Conservation (phyloP, 2,888 invertebrate genomes). For the Acanthosepion esculentum region DNA sequence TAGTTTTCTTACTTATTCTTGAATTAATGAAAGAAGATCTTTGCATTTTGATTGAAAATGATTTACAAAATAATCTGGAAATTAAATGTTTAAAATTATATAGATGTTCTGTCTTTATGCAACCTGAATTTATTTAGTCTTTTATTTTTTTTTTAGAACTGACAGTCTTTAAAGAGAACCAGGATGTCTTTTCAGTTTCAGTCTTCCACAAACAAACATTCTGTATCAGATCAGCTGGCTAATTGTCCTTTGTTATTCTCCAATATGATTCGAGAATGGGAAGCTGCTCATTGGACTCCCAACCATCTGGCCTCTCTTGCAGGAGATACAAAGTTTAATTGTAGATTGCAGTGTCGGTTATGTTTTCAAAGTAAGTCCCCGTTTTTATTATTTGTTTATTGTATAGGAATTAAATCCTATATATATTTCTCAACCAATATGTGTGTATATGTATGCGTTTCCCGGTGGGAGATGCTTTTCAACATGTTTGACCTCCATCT, state of each 20-base stretch:
- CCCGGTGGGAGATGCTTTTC: too few relatives aligned
- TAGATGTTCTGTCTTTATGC: neutral
- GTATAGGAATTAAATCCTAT: neutral
- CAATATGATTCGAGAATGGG: slow-evolving; percentile 59
- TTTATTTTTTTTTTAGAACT: neutral
- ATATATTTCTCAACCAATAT: too few relatives aligned
- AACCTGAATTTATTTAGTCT: neutral
- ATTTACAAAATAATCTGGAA: too few relatives aligned
- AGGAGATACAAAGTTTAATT: slow-evolving; percentile 57
- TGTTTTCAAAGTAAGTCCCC: slow-evolving; percentile 37
- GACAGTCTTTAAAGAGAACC: neutral
- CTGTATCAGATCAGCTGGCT: neutral
- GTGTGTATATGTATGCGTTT: too few relatives aligned
- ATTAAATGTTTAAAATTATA: neutral
- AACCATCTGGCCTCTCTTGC: slow-evolving; percentile 58
- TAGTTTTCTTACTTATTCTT: too few relatives aligned
- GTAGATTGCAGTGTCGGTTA: slow-evolving; percentile 61
- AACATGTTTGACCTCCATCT: too few relatives aligned
- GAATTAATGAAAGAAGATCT: too few relatives aligned
- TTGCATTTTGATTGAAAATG: too few relatives aligned
- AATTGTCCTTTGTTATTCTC: slow-evolving; percentile 56
- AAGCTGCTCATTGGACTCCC: slow-evolving; percentile 64
- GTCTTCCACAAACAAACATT: neutral
- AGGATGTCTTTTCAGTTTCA: neutral
- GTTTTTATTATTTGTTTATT: neutral